Evolutionary conservation across 1,140 invertebrate species (phyloP), one percentile per base, ranked within the genome.

Genomic region (Parasteatoda tepidariorum): DNA sequence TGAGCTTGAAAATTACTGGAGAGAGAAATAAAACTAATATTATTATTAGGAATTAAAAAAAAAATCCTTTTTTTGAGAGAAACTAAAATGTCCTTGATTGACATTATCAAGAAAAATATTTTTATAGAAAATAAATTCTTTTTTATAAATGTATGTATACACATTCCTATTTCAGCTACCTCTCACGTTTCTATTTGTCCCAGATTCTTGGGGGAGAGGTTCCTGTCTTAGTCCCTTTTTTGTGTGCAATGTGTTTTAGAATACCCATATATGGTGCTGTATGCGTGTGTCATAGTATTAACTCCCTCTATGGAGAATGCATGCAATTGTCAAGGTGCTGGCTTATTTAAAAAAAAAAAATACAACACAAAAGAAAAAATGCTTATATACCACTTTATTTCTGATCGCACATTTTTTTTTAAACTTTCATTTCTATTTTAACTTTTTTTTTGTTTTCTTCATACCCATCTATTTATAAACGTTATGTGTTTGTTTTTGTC

Each of bases 101-200:
- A 38, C 24, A 79, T 82, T 61, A 82, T 70, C 66, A 70, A 68
- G 54, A 68, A 70, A 82, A 82, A 61, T 61, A 61, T 82, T 82
- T 82, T 82, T 38, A 61, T 61, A 55, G 78, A 22, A 71, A 57
- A 13, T 31, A 48, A 6, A 59, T 59, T 82, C 67, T 82, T 70
- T 81, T 70, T 68, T 82, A 82, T 70, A 76, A 18, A 71, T 76
- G 66, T 79, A 79, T 68, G 48, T 82, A 82, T 71, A 82, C 78
- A 82, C 78, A 82, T 82, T 82, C 78, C 78, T 82, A 82, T 82
- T 82, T 82, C 78, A 82, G 48, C 78, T 82, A 82, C 78, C 78
- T 82, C 78, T 82, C 76, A 48, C 18, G 22, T 34, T 38, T 57
- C 62, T 78, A 24, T 67, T 54, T 33, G 24, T 67, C 31, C 30